phyloP scores from a whole-genome alignment of 2,113 vertebrate genomes.

The Beaufortia kweichowensis region DNA sequence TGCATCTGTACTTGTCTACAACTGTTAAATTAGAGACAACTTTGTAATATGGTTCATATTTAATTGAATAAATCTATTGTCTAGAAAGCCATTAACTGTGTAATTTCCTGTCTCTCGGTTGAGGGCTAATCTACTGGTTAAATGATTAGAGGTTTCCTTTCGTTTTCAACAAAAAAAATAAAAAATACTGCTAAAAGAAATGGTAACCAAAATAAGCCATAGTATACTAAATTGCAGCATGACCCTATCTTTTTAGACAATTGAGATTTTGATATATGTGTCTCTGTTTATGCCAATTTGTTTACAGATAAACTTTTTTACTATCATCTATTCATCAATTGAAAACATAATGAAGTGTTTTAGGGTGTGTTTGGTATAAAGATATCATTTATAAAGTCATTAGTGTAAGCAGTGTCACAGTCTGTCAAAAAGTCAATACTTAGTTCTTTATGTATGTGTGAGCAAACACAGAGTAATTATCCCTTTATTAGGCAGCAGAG shows the following conservation, averaged over 20 bases:
- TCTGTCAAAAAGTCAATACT: constrained; percentile 81
- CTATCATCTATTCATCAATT: constrained; percentile 74
- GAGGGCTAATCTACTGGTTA: constrained; percentile 67
- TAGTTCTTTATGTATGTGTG: constrained; percentile 77
- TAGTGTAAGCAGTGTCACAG: constrained; percentile 73
- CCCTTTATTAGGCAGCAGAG: constrained; percentile 76
- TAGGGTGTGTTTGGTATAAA: constrained; percentile 77
- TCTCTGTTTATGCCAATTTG: neutral
- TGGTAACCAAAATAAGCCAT: constrained; percentile 51
- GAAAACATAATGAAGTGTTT: constrained; percentile 76
- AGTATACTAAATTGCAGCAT: constrained; percentile 63
- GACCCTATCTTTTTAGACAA: constrained; percentile 31
- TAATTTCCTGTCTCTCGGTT: constrained; percentile 77
- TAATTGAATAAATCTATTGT: constrained; percentile 76
- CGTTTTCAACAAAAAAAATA: constrained; percentile 66
- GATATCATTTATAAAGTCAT: constrained; percentile 81
- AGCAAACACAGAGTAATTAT: constrained; percentile 81
- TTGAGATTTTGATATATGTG: neutral
- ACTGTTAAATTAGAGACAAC: constrained; percentile 73
- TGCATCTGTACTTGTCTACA: neutral
- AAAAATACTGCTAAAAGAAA: constrained; percentile 43
- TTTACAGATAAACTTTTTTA: constrained; percentile 61
- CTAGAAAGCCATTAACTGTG: constrained; percentile 73
- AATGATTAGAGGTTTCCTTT: constrained; percentile 71
- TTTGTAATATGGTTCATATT: constrained; percentile 65